A percentile compares a stretch with the other conserved stretches of the same genome.
Evolutionary conservation across 2,888 invertebrate species (phyloP).

Genomic region (Abscondita cerata): DNA sequence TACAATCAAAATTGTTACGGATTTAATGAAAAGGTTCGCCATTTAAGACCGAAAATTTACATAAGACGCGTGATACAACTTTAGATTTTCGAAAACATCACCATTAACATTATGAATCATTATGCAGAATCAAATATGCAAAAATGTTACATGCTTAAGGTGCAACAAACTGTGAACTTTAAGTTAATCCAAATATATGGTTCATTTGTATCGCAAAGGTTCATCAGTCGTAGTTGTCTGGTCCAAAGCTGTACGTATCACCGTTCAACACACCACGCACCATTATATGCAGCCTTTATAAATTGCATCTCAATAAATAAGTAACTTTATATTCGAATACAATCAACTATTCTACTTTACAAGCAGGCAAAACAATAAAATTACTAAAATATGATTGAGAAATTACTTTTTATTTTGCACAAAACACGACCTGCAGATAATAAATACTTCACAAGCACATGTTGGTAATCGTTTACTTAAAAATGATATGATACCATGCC

Average conservation of each 20-base stretch:
- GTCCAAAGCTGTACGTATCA: slow-evolving; percentile 38
- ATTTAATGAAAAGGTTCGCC: too few species aligned
- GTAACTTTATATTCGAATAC: slow-evolving; percentile 60
- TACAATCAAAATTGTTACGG: too few species aligned
- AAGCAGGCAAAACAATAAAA: slow-evolving; percentile 60
- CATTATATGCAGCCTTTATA: slow-evolving; percentile 59
- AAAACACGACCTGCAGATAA: slow-evolving; percentile 54
- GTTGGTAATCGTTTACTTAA: slow-evolving; percentile 45
- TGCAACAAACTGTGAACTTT: slow-evolving; percentile 26
- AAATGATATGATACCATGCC: slow-evolving; percentile 46
- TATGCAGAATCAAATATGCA: too few species aligned
- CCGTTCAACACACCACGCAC: slow-evolving; percentile 51
- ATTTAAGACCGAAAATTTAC: too few species aligned
- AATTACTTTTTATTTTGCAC: slow-evolving; percentile 56
- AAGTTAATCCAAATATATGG: slow-evolving; percentile 37
- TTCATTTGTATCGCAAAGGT: slow-evolving; percentile 39
- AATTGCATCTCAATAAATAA: slow-evolving; percentile 60
- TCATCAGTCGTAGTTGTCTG: slow-evolving; percentile 42
- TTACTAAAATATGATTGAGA: slow-evolving; percentile 61
- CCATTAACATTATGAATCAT: too few species aligned
- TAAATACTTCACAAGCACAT: slow-evolving; percentile 55
- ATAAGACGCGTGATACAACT: too few species aligned
- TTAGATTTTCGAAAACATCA: too few species aligned
- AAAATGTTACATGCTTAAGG: not conserved
- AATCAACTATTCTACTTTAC: slow-evolving; percentile 60